Evolutionary conservation across 2,797 vertebrate genomes (phyloP).

Genomic region (Gymnothorax javanicus): DNA sequence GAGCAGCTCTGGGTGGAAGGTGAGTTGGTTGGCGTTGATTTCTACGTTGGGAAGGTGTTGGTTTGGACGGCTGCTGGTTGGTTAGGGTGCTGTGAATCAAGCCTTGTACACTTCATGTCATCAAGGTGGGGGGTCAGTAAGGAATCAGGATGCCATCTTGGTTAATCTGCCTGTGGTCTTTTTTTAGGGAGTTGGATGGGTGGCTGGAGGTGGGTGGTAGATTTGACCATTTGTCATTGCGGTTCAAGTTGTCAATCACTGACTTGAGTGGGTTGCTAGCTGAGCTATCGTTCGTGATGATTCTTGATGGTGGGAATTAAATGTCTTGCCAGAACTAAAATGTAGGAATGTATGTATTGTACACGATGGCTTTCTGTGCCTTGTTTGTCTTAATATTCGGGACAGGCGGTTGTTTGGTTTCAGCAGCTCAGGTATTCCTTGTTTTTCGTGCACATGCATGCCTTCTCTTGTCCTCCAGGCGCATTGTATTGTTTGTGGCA

Average conservation of each 20-base stretch:
- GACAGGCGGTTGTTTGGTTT: slow-evolving; percentile 42
- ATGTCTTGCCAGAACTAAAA: neutral
- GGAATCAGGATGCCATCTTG: slow-evolving; percentile 32
- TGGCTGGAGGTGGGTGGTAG: neutral
- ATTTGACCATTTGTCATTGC: slow-evolving; percentile 16
- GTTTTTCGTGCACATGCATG: slow-evolving; percentile 48
- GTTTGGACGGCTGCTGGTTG: neutral
- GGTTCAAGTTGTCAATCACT: neutral
- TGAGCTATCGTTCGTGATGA: neutral
- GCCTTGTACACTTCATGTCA: slow-evolving; percentile 29
- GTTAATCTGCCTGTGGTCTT: slow-evolving; percentile 35
- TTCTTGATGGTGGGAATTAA: neutral
- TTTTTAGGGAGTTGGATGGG: slow-evolving; percentile 20
- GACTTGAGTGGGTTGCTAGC: neutral
- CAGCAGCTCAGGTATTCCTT: slow-evolving; percentile 51
- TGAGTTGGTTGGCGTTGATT: slow-evolving; percentile 66
- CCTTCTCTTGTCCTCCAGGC: slow-evolving; percentile 48
- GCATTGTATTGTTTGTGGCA: slow-evolving; percentile 44
- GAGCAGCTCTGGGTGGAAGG: slow-evolving; percentile 99
- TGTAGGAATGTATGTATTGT: too few species aligned
- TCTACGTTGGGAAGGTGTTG: neutral
- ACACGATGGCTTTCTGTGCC: neutral
- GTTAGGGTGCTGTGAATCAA: neutral
- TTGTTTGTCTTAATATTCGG: neutral
- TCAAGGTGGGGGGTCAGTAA: slow-evolving; percentile 29